Percentiles rank a stretch among this genome's conserved stretches.
Evolutionary conservation across 2,888 invertebrate genomes (phyloP).

Genomic region (Ochropleura plecta): DNA sequence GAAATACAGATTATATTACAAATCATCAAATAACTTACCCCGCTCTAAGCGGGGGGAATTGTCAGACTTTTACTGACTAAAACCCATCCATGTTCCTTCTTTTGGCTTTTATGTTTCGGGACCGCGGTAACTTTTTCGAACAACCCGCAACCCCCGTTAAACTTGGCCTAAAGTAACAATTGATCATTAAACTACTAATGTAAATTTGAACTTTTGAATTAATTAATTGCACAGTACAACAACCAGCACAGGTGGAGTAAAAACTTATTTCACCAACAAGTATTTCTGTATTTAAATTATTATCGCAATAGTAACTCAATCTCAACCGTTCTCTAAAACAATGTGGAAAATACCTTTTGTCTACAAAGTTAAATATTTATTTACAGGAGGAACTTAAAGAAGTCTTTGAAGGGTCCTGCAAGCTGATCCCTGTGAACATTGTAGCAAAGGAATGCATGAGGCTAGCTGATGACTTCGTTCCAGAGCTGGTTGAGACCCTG

Average conservation of each 20-base stretch:
- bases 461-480: conserved; percentile 96
- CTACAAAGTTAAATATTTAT: conserved; percentile 1
- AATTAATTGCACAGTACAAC: neutral
- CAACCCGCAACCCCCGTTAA: too few species aligned
- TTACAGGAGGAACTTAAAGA: conserved; percentile 94
- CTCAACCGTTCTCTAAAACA: neutral
- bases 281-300: neutral
- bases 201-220: neutral
- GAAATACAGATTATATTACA: neutral
- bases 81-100: too few species aligned
- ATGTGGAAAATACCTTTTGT: neutral
- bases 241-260: neutral
- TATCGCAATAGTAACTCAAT: neutral
- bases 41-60: too few species aligned
- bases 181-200: neutral
- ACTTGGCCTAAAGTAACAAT: neutral
- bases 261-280: neutral
- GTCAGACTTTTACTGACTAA: too few species aligned
- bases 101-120: too few species aligned
- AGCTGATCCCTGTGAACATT: conserved; percentile 93
- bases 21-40: too few species aligned
- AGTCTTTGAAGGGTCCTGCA: conserved; percentile 97
- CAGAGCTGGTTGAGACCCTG: conserved; percentile 96
- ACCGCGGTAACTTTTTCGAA: too few species aligned
- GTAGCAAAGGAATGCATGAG: conserved; percentile 94